Percentiles rank a stretch among this genome's conserved stretches.
These are phyloP conservation scores for Neopelma chrysocephalum DNA, from an alignment of 2,797 vertebrate species.

Conservation along the genomic window DNA sequence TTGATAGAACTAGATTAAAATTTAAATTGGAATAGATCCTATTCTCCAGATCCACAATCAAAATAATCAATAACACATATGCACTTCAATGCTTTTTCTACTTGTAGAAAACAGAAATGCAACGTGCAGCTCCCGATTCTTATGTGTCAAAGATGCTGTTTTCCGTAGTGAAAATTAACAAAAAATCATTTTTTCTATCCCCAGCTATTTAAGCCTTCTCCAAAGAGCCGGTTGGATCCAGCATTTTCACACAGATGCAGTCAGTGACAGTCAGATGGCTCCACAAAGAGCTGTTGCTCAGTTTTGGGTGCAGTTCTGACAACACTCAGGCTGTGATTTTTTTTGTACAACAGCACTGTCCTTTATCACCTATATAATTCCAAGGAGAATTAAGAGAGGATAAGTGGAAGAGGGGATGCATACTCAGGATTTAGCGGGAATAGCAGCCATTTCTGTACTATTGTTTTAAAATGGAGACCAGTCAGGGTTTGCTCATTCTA, in stretches of 20 bases:
- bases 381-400: neutral
- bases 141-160: neutral
- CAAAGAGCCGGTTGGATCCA: neutral
- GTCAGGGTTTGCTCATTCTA: neutral
- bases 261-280: neutral
- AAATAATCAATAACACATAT: constrained; percentile 31
- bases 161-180: neutral
- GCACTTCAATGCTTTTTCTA: neutral
- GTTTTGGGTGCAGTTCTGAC: neutral
- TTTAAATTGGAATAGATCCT: constrained; percentile 25
- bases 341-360: neutral
- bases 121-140: neutral
- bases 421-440: neutral
- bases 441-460: constrained; percentile 16
- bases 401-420: neutral
- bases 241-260: neutral
- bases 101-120: neutral
- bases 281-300: neutral
- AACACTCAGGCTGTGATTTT: neutral
- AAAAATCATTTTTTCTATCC: neutral
- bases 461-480: constrained; percentile 41
- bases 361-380: neutral
- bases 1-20: constrained; percentile 15
- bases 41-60: neutral
- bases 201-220: neutral